phyloP scores from a whole-genome alignment of 1,140 invertebrate genomes.

The Ganaspis sp. region DNA sequence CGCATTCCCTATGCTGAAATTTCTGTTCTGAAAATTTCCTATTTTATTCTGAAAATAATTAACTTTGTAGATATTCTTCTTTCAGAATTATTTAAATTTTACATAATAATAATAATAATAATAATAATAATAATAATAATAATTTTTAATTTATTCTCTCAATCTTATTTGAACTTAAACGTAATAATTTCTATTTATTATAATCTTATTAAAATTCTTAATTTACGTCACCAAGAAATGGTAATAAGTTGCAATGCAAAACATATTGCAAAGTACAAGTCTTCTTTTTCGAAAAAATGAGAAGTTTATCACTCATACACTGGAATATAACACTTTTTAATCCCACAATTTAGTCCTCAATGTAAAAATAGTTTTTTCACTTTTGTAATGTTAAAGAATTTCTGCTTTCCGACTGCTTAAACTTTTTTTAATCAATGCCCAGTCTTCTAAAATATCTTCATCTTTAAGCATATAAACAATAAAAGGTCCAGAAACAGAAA shows the following conservation, averaged over 20 bases:
- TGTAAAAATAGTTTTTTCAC: background rate
- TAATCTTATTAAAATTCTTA: background rate
- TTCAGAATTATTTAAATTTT: too few relatives aligned
- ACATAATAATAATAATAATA: too few relatives aligned
- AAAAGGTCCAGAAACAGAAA: constrained; percentile 95
- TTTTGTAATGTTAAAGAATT: constrained; percentile 60
- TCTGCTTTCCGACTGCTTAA: constrained; percentile 70
- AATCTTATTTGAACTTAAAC: too few relatives aligned
- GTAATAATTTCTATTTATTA: too few relatives aligned
- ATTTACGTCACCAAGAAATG: background rate
- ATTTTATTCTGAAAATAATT: background rate
- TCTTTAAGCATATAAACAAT: constrained; percentile 97
- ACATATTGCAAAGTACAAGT: background rate
- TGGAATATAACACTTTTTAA: background rate
- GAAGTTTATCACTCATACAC: background rate
- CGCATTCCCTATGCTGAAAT: too few relatives aligned
- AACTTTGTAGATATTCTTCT: background rate
- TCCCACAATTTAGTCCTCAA: background rate
- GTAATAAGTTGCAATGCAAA: background rate
- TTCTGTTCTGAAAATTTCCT: too few relatives aligned
- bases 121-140: too few relatives aligned
- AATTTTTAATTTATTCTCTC: too few relatives aligned
- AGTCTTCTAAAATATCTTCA: constrained; percentile 96
- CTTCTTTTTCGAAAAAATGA: background rate
- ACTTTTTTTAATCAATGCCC: constrained; percentile 92